A percentile compares a stretch with the other conserved stretches of the same genome.
Conservation (phyloP, 2,797 vertebrate genomes). For the Cyclura pinguis region DNA sequence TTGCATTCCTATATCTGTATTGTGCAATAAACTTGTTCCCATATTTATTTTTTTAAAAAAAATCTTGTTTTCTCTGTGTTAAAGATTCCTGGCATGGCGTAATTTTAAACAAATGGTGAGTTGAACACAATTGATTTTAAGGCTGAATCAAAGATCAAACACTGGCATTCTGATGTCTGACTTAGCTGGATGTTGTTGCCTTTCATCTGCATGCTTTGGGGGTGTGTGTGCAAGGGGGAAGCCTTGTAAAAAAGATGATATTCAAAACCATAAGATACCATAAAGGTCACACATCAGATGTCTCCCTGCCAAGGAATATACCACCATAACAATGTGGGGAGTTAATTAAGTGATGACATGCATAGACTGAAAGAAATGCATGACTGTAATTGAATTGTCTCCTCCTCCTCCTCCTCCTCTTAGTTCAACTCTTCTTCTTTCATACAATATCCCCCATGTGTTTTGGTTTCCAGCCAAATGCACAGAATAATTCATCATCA, state of each 20-base stretch:
- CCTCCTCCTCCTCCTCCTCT: background rate
- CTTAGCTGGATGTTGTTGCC: conserved; percentile 8
- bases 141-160: conserved; percentile 41
- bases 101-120: conserved; percentile 3
- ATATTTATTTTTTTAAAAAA: background rate
- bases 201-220: background rate
- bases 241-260: conserved; percentile 29
- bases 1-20: accelerated
- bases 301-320: conserved; percentile 15
- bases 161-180: background rate
- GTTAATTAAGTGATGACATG: background rate
- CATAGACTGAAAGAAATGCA: background rate
- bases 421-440: background rate
- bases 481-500: background rate
- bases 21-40: conserved; percentile 14
- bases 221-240: background rate
- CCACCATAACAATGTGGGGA: background rate
- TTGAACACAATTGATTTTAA: conserved; percentile 30
- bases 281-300: conserved; percentile 14
- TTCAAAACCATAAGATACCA: conserved; percentile 26
- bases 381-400: background rate
- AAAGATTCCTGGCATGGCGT: background rate
- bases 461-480: background rate
- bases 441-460: no score
- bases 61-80: conserved; percentile 21